Conservation (phyloP, 2,888 invertebrate species). For the Acleris holmiana region DNA sequence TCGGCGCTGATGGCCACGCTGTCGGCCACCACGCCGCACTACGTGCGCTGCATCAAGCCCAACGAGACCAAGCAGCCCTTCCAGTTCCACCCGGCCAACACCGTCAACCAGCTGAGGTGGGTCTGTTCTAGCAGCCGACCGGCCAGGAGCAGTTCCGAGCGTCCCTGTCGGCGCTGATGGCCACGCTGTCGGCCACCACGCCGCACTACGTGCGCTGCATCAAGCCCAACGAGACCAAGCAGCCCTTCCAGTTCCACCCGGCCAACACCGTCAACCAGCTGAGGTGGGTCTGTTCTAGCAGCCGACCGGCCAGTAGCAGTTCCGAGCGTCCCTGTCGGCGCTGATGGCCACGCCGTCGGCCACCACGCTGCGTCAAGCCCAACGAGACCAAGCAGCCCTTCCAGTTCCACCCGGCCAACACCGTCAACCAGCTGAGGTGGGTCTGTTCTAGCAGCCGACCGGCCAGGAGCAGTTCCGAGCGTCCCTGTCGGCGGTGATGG, state of each 20-base stretch:
- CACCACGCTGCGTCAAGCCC: constrained; percentile 92
- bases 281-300: constrained; percentile 38
- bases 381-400: constrained; percentile 91
- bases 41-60: constrained; percentile 99
- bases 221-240: constrained; percentile 93
- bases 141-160: too few relatives aligned
- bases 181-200: neutral
- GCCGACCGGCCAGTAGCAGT: too few relatives aligned
- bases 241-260: constrained; percentile 90
- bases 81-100: constrained; percentile 92
- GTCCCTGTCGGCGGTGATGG: constrained; percentile 95
- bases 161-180: neutral
- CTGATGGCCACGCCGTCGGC: too few relatives aligned
- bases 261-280: constrained; percentile 92
- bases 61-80: constrained; percentile 95
- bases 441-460: constrained; percentile 44
- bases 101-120: constrained; percentile 92
- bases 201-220: constrained; percentile 96
- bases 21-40: constrained; percentile 98
- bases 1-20: constrained; percentile 96
- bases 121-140: too few relatives aligned
- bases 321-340: too few relatives aligned
- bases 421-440: constrained; percentile 86
- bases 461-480: constrained; percentile 93
- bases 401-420: constrained; percentile 90